A percentile compares a stretch with the other conserved stretches of the same genome.
These are phyloP conservation scores for Cheirogaleus medius DNA, from an alignment of 2,113 vertebrate species.

Conservation along the genomic window DNA sequence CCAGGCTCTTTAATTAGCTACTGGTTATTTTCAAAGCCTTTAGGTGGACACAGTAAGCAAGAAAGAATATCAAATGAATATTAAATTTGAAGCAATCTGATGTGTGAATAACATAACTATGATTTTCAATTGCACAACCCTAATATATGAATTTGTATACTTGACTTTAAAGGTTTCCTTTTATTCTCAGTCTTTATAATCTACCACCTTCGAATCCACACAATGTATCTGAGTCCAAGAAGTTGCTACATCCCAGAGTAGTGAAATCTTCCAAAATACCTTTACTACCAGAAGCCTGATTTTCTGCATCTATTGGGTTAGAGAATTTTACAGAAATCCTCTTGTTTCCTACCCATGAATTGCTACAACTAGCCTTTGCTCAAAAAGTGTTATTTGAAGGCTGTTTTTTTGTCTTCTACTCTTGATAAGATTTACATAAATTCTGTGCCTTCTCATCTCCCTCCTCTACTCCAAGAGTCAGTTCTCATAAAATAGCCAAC, in stretches of 20 bases:
- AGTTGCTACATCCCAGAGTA: background rate
- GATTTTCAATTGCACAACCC: background rate
- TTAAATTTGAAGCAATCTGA: background rate
- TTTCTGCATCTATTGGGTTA: background rate
- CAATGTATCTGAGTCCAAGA: background rate
- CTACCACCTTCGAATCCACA: background rate
- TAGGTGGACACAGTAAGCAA: background rate
- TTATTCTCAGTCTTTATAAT: background rate
- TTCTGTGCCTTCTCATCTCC: background rate
- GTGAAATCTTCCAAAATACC: background rate
- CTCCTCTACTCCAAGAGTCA: background rate
- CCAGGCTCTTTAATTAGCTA: background rate
- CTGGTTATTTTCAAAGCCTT: background rate
- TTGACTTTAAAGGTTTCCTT: background rate
- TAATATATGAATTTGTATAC: background rate
- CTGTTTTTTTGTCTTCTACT: background rate
- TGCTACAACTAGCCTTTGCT: background rate
- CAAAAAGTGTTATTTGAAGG: background rate
- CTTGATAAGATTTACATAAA: background rate
- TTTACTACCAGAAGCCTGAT: background rate
- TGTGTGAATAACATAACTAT: background rate
- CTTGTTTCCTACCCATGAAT: background rate
- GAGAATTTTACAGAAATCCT: background rate
- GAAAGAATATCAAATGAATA: background rate
- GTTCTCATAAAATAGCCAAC: background rate